Percentiles rank a stretch among this genome's conserved stretches.
phyloP scores from a whole-genome alignment of 2,888 invertebrate genomes.

The Cheilosia impressa region DNA sequence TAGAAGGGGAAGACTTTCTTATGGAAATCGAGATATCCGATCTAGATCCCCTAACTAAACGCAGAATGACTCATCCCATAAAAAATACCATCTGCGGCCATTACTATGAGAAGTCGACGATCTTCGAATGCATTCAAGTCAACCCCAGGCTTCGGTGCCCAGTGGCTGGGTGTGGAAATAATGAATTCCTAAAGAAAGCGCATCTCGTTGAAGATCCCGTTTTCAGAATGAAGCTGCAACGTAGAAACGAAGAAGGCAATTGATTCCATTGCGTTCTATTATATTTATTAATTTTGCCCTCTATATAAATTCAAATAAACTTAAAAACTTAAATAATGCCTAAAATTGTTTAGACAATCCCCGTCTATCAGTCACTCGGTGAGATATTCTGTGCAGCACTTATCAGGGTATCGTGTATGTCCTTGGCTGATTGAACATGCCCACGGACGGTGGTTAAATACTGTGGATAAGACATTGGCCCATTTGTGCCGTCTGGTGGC shows the following conservation, averaged over 20 bases:
- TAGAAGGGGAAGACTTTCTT: constrained; percentile 76
- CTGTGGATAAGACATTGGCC: constrained; percentile 92
- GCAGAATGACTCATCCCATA: constrained; percentile 84
- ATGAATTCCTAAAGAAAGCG: constrained; percentile 80
- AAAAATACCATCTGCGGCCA: constrained; percentile 85
- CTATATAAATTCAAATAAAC: constrained; percentile 20
- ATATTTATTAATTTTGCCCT: neutral
- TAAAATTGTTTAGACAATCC: constrained; percentile 56
- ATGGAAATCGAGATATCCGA: constrained; percentile 79
- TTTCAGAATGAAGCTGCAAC: constrained; percentile 80
- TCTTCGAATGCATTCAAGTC: constrained; percentile 83
- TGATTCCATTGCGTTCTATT: neutral
- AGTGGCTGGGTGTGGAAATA: constrained; percentile 85
- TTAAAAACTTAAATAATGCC: constrained; percentile 35
- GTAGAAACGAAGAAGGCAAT: constrained; percentile 48
- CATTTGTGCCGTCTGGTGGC: constrained; percentile 87
- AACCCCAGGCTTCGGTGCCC: constrained; percentile 81
- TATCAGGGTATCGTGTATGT: constrained; percentile 94
- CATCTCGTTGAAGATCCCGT: constrained; percentile 84
- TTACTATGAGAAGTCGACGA: constrained; percentile 84
- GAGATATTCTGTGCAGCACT: constrained; percentile 89
- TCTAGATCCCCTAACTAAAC: constrained; percentile 85
- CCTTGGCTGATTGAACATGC: constrained; percentile 94
- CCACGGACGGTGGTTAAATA: constrained; percentile 93
- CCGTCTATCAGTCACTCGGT: constrained; percentile 82